A percentile compares a stretch with the other conserved stretches of the same genome.
phyloP scores from a whole-genome alignment of 2,888 invertebrate genomes.

The Lepidochrysops patricia region DNA sequence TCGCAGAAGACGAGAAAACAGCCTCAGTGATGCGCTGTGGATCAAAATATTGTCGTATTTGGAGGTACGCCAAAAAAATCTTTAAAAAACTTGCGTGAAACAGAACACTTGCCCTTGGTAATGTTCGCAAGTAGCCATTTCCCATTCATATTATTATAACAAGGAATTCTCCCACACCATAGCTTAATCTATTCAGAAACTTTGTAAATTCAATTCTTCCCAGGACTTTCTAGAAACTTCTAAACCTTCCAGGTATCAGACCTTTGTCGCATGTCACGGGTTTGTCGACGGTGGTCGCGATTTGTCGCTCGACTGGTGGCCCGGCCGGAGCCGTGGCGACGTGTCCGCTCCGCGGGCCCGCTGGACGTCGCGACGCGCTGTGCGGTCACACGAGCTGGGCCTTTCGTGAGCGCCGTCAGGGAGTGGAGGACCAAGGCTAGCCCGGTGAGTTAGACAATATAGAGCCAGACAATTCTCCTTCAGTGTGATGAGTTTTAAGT shows the following conservation, averaged over 20 bases:
- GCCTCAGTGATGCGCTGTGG: slow-evolving; percentile 59
- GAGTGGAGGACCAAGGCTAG: slow-evolving; percentile 62
- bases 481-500: neutral
- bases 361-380: slow-evolving; percentile 58
- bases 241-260: slow-evolving; percentile 58
- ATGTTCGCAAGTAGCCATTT: too few species aligned
- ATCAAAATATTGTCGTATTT: slow-evolving; percentile 56
- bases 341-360: slow-evolving; percentile 54
- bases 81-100: too few species aligned
- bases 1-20: slow-evolving; percentile 50
- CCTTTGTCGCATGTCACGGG: slow-evolving; percentile 71
- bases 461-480: too few species aligned
- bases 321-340: slow-evolving; percentile 54
- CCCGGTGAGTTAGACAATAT: slow-evolving; percentile 51
- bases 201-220: neutral
- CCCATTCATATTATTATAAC: too few species aligned
- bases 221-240: neutral
- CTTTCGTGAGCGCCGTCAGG: slow-evolving; percentile 53
- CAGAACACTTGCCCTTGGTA: too few species aligned
- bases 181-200: too few species aligned
- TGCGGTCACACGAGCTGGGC: slow-evolving; percentile 57
- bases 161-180: too few species aligned
- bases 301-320: slow-evolving; percentile 49
- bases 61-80: slow-evolving; percentile 47
- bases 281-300: slow-evolving; percentile 61